These are phyloP conservation scores for Girardinichthys multiradiatus DNA, from an alignment of 2,113 vertebrate genomes.

Conservation along the genomic window DNA sequence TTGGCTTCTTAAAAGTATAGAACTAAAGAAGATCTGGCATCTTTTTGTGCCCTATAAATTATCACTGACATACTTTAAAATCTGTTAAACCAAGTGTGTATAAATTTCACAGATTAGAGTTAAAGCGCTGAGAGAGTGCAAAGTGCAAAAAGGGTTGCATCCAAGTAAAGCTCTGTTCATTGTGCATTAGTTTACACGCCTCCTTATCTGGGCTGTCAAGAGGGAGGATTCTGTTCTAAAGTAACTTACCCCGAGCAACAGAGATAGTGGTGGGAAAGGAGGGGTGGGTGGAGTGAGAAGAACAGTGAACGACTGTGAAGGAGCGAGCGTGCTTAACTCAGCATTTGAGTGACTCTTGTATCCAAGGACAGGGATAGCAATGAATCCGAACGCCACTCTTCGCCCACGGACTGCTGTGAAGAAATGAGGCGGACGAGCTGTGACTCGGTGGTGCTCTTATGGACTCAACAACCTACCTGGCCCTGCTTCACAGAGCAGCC, in stretches of 20 bases:
- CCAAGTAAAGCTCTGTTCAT: slow-evolving; percentile 32
- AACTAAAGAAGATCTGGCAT: slow-evolving; percentile 6
- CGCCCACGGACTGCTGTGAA: slow-evolving; percentile 63
- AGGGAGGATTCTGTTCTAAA: slow-evolving; percentile 59
- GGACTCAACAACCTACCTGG: slow-evolving; percentile 46
- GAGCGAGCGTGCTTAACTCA: slow-evolving; percentile 58
- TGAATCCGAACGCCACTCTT: slow-evolving; percentile 64
- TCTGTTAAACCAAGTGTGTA: slow-evolving; percentile 23
- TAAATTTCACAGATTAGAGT: slow-evolving; percentile 32
- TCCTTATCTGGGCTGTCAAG: slow-evolving; percentile 67
- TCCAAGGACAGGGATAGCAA: slow-evolving; percentile 84
- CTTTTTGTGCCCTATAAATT: slow-evolving; percentile 15
- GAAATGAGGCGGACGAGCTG: slow-evolving; percentile 47
- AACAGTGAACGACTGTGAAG: slow-evolving; percentile 74
- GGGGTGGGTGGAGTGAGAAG: slow-evolving; percentile 73
- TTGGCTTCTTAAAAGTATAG: slow-evolving; percentile 29
- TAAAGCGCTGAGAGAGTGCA: slow-evolving; percentile 28
- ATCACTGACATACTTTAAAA: slow-evolving; percentile 21
- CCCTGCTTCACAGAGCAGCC: slow-evolving; percentile 24
- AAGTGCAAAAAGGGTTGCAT: slow-evolving; percentile 2
- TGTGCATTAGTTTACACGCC: slow-evolving; percentile 53
- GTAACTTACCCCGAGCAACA: slow-evolving; percentile 61
- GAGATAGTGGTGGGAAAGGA: slow-evolving; percentile 56
- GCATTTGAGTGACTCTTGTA: slow-evolving; percentile 79
- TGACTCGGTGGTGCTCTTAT: slow-evolving; percentile 37